Evolutionary conservation across 2,113 vertebrate species (phyloP).

Genomic region (Ochotona princeps): DNA sequence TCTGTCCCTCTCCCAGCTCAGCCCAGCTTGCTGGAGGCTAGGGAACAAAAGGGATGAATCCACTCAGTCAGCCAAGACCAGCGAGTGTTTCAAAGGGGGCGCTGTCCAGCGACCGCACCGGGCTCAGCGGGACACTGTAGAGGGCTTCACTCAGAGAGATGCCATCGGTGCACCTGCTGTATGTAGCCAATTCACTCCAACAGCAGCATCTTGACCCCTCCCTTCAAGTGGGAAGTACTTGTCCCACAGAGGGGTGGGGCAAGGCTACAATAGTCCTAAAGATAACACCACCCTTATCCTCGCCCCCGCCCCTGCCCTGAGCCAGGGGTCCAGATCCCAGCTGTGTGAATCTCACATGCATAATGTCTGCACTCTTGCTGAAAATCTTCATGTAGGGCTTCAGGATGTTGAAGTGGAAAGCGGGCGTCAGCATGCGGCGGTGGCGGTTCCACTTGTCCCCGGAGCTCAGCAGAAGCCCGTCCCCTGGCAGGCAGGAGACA

Average conservation of each 20-base stretch:
- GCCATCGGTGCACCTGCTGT: not conserved
- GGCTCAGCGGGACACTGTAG: not conserved
- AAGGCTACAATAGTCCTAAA: not conserved
- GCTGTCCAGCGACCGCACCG: not conserved
- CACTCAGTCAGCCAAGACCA: not conserved
- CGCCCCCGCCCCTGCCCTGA: not conserved
- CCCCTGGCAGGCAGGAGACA: constrained; percentile 43
- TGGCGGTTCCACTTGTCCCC: constrained; percentile 89
- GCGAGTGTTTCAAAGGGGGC: not conserved
- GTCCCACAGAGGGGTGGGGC: not conserved
- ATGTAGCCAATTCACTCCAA: not conserved
- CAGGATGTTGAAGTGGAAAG: constrained; percentile 92
- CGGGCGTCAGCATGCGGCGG: constrained; percentile 88
- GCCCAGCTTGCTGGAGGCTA: not conserved
- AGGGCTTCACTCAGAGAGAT: not conserved
- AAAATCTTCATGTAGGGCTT: constrained; percentile 88
- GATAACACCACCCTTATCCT: not conserved
- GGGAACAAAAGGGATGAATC: not conserved
- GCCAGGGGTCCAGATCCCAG: not conserved
- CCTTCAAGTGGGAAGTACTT: not conserved
- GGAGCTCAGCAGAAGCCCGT: constrained; percentile 87
- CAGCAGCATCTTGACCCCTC: not conserved
- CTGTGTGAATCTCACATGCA: constrained; percentile 87
- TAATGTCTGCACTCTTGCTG: constrained; percentile 85
- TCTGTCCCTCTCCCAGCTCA: not conserved